phyloP scores from a whole-genome alignment of 2,888 invertebrate genomes.

The Sycophila texana region DNA sequence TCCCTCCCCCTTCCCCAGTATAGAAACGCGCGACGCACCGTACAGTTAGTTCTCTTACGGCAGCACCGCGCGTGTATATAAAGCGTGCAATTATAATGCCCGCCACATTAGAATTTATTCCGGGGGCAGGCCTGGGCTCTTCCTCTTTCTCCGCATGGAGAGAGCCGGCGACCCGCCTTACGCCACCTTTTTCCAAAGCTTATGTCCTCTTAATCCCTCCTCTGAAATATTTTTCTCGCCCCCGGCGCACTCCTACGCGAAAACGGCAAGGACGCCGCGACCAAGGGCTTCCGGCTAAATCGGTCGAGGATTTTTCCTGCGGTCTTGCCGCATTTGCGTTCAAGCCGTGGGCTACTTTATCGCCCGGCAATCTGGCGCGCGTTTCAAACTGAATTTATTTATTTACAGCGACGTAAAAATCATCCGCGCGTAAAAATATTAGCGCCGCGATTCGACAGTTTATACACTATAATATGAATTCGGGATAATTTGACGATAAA shows the following conservation, averaged over 20 bases:
- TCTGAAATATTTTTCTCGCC: slow-evolving; percentile 68
- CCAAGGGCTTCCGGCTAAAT: slow-evolving; percentile 43
- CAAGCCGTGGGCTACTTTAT: slow-evolving; percentile 1
- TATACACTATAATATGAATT: neutral
- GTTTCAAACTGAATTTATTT: neutral
- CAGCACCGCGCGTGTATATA: slow-evolving; percentile 60
- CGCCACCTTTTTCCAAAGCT: slow-evolving; percentile 73
- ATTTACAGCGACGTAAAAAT: slow-evolving; percentile 27
- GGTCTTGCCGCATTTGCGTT: slow-evolving; percentile 24
- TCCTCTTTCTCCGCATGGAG: neutral
- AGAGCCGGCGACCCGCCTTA: slow-evolving; percentile 52
- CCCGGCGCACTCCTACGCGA: slow-evolving; percentile 37
- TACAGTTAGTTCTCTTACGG: slow-evolving; percentile 7
- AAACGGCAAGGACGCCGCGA: slow-evolving; percentile 3
- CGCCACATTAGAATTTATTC: slow-evolving; percentile 75
- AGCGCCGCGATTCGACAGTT: neutral
- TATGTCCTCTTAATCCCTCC: slow-evolving; percentile 72
- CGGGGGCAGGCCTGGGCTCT: slow-evolving; percentile 49
- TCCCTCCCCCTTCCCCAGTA: slow-evolving; percentile 22
- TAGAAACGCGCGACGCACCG: neutral
- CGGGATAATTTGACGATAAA: no score
- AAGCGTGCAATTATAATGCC: slow-evolving; percentile 75
- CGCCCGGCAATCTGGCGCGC: slow-evolving; percentile 9
- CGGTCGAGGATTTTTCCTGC: slow-evolving; percentile 57
- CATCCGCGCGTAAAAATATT: slow-evolving; percentile 12